phyloP scores from a whole-genome alignment of 2,797 vertebrate species.

The Gymnodraco acuticeps region DNA sequence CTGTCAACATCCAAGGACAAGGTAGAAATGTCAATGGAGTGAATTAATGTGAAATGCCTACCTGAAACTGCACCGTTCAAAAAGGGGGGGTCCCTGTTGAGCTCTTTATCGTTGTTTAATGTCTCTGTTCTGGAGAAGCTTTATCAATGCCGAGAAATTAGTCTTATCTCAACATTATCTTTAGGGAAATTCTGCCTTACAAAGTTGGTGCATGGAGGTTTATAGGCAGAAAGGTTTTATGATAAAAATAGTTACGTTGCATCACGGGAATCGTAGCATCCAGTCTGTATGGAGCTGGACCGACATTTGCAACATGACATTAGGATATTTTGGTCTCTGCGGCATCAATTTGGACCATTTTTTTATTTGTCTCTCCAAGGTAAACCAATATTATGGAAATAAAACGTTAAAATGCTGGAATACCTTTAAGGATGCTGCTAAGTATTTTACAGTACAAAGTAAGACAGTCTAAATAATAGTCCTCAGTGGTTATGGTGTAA shows the following conservation, averaged over 20 bases:
- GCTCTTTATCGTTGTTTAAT: neutral
- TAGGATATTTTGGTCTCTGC: neutral
- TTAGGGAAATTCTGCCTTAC: neutral
- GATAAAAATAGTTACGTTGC: neutral
- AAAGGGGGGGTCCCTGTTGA: neutral
- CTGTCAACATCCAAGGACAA: neutral
- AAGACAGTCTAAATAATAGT: neutral
- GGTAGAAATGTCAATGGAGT: neutral
- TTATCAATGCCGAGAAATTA: conserved; percentile 6
- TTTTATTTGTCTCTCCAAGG: neutral
- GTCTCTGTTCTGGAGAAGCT: neutral
- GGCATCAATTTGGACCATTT: neutral
- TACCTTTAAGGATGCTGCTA: conserved; percentile 2
- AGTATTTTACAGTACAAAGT: conserved; percentile 4
- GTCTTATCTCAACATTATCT: neutral
- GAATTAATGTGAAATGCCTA: neutral
- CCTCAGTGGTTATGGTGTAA: neutral
- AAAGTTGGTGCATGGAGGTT: neutral
- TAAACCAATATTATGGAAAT: neutral
- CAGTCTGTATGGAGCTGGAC: neutral
- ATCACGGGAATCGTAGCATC: conserved; percentile 16
- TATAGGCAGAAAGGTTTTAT: neutral
- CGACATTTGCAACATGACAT: neutral
- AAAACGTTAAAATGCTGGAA: neutral
- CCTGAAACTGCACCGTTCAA: neutral